A percentile compares a stretch with the other conserved stretches of the same genome.
These are phyloP conservation scores for Zophobas morio DNA, from an alignment of 1,140 invertebrate genomes.

Conservation along the genomic window DNA sequence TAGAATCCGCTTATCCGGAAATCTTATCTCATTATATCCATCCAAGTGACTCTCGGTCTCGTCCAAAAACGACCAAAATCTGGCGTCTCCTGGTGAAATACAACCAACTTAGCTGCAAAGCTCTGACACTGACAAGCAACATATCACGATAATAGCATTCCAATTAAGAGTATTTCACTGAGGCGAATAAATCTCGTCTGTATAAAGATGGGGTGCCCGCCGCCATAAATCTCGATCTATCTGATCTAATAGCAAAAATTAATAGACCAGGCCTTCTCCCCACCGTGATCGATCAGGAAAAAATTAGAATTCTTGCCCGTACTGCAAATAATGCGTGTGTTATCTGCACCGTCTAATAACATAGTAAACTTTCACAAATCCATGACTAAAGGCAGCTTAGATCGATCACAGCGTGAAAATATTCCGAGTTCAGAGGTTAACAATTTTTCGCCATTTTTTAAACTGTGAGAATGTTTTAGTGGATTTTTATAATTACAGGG, in stretches of 20 bases:
- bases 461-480: constrained; percentile 12
- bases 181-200: constrained; percentile 7
- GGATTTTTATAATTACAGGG: constrained; percentile 8
- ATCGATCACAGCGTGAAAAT: constrained; percentile 25
- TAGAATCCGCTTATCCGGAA: background rate
- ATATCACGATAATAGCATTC: constrained; percentile 21
- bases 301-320: constrained; percentile 37
- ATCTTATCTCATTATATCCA: constrained; percentile 8
- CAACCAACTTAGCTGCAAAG: background rate
- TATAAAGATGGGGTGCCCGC: constrained; percentile 5
- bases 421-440: constrained; percentile 18
- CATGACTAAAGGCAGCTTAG: constrained; percentile 22
- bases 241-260: constrained; percentile 21
- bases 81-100: constrained; percentile 6
- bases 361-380: constrained; percentile 24
- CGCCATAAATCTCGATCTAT: constrained; percentile 14
- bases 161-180: constrained; percentile 15
- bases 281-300: constrained; percentile 11
- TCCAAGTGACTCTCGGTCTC: background rate
- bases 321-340: constrained; percentile 34
- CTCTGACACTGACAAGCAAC: constrained; percentile 14
- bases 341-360: constrained; percentile 10
- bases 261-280: constrained; percentile 13
- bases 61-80: constrained; percentile 13
- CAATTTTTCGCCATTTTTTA: constrained; percentile 11